Percentiles rank a stretch among this genome's conserved stretches.
Conservation (phyloP, 2,113 vertebrate species). For the Sceloporus tristichus region DNA sequence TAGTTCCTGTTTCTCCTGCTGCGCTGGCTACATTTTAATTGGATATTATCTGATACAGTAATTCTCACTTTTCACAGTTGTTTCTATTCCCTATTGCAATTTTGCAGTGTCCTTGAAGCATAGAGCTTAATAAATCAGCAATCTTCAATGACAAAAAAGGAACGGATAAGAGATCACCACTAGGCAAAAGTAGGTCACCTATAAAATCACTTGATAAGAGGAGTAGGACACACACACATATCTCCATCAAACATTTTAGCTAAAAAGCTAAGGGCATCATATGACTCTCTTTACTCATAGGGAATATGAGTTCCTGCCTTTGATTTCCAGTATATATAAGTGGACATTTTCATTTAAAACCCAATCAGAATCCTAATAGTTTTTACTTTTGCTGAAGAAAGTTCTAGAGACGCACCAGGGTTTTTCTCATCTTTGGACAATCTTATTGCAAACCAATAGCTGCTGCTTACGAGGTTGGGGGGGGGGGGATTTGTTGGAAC, state of each 20-base stretch:
- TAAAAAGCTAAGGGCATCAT: constrained; percentile 49
- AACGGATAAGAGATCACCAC: constrained; percentile 53
- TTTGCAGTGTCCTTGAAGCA: constrained; percentile 70
- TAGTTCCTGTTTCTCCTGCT: constrained; percentile 69
- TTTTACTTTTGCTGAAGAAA: constrained; percentile 8
- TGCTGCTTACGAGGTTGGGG: constrained; percentile 21
- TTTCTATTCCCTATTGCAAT: constrained; percentile 66
- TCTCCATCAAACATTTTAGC: constrained; percentile 57
- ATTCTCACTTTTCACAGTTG: constrained; percentile 69
- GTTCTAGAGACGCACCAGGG: neutral
- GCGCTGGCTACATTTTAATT: constrained; percentile 74
- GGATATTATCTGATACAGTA: constrained; percentile 72
- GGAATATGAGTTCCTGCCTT: constrained; percentile 48
- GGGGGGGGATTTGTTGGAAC: constrained; percentile 31
- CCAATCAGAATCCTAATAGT: constrained; percentile 36
- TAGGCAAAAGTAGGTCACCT: constrained; percentile 67
- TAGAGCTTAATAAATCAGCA: constrained; percentile 68
- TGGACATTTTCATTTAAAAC: constrained; percentile 44
- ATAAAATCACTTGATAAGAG: constrained; percentile 54
- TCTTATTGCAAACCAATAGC: constrained; percentile 53
- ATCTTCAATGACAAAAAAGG: constrained; percentile 69
- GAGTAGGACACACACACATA: constrained; percentile 18
- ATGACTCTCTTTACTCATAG: constrained; percentile 26
- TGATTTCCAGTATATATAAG: constrained; percentile 14
- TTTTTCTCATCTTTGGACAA: constrained; percentile 33